These are phyloP conservation scores for Pteromalus puparum DNA, from an alignment of 1,140 invertebrate genomes.

Conservation along the genomic window DNA sequence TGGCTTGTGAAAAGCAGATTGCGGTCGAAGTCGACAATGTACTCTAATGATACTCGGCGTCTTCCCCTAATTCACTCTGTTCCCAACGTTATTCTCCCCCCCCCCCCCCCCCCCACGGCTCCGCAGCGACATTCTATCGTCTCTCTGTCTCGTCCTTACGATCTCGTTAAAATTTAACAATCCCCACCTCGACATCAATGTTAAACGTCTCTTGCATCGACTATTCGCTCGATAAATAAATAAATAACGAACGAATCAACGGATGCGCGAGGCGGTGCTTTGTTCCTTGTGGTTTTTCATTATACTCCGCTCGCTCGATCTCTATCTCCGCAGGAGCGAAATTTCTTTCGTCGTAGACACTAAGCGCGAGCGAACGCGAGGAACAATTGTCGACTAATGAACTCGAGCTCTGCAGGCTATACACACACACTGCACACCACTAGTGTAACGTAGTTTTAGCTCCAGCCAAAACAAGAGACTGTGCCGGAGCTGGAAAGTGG, in stretches of 20 bases:
- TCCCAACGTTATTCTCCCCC: conserved; percentile 5
- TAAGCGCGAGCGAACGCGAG: background rate
- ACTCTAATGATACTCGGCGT: conserved; percentile 55
- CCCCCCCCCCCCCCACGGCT: conserved; percentile 4
- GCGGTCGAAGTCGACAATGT: conserved; percentile 58
- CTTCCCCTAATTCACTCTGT: background rate
- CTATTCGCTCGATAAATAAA: background rate
- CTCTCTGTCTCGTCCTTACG: background rate
- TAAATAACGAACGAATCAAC: background rate
- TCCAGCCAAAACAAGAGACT: background rate
- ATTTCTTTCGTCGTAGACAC: conserved; percentile 44
- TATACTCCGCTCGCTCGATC: background rate
- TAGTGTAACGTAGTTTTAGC: no score
- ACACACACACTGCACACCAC: background rate
- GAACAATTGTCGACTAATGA: conserved; percentile 68
- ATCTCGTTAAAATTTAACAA: conserved; percentile 9
- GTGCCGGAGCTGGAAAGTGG: background rate
- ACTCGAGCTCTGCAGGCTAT: conserved; percentile 47
- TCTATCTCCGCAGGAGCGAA: background rate
- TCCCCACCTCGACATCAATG: background rate
- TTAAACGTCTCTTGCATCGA: background rate
- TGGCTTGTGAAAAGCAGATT: conserved; percentile 30
- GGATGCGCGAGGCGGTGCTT: background rate
- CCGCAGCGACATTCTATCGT: background rate
- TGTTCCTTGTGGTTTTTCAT: background rate